Conservation (phyloP, 2,113 vertebrate genomes). For the Chaetodon auriga region DNA sequence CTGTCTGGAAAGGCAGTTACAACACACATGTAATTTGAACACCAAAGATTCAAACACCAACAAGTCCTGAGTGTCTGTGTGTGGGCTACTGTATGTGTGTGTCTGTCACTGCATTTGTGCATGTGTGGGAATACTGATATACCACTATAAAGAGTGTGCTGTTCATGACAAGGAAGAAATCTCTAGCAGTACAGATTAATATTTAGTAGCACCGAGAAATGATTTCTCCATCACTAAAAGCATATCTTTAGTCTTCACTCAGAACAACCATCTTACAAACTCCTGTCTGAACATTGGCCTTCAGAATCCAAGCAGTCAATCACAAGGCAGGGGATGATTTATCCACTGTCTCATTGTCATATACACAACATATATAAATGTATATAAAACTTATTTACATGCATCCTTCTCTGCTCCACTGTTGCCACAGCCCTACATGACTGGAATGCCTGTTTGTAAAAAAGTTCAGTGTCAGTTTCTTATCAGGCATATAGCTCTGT, state of each 20-base stretch:
- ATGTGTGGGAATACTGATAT: conserved; percentile 80
- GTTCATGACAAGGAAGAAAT: conserved; percentile 55
- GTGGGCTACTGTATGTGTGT: conserved; percentile 26
- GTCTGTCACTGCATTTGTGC: conserved; percentile 38
- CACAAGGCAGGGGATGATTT: conserved; percentile 59
- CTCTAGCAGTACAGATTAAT: conserved; percentile 53
- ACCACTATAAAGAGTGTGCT: conserved; percentile 46
- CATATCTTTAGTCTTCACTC: conserved; percentile 41
- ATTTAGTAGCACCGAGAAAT: conserved; percentile 62
- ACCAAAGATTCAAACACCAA: conserved; percentile 61
- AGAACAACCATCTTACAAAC: conserved; percentile 35
- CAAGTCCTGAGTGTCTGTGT: conserved; percentile 73
- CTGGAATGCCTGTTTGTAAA: conserved; percentile 74
- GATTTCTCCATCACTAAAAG: conserved; percentile 63
- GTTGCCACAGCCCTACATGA: conserved; percentile 61
- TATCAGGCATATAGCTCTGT: conserved; percentile 57
- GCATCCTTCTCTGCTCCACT: conserved; percentile 76
- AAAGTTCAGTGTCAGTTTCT: conserved; percentile 53
- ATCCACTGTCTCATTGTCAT: conserved; percentile 73
- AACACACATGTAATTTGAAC: conserved; percentile 56
- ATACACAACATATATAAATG: conserved; percentile 78
- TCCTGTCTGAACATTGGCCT: conserved; percentile 43
- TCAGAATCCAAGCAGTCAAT: conserved; percentile 59
- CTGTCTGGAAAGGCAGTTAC: conserved; percentile 70
- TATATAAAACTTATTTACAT: conserved; percentile 84